Conservation (phyloP, 2,888 invertebrate genomes). For the Pseudeuparius sepicola region DNA sequence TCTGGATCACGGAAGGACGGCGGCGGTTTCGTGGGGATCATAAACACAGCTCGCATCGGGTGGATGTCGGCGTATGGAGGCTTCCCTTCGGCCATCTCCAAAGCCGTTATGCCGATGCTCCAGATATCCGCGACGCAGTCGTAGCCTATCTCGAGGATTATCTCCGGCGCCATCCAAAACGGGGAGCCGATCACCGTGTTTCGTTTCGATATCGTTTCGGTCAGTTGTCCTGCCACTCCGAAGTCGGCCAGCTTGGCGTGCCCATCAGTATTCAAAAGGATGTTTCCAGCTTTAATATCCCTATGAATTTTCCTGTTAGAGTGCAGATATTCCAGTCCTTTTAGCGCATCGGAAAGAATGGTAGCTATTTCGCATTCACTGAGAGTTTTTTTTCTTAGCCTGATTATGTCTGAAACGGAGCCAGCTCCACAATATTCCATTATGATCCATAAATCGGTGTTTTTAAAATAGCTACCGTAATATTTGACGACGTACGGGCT, state of each 20-base stretch:
- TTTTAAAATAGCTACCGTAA: constrained; percentile 99
- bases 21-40: constrained; percentile 99
- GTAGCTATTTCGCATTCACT: constrained; percentile 29
- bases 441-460: constrained; percentile 98
- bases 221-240: constrained; percentile 98
- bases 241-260: constrained; percentile 98
- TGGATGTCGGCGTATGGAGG: constrained; percentile 97
- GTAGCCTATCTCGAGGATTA: constrained; percentile 98
- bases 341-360: constrained; percentile 27
- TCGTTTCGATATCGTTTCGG: constrained; percentile 47
- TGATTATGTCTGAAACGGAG: constrained; percentile 98
- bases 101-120: constrained; percentile 93
- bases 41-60: constrained; percentile 95
- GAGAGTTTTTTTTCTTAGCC: constrained; percentile 73
- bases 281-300: constrained; percentile 78
- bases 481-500: constrained; percentile 98
- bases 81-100: constrained; percentile 98
- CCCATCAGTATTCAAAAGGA: constrained; percentile 93
- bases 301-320: constrained; percentile 29
- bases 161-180: constrained; percentile 98
- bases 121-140: constrained; percentile 99
- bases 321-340: constrained; percentile 29
- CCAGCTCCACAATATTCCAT: constrained; percentile 99
- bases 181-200: constrained; percentile 59
- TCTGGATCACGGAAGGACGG: constrained; percentile 96